Base-by-base conservation (phyloP, 2,113 vertebrate genomes). In the Emydura subglobosa region DNA sequence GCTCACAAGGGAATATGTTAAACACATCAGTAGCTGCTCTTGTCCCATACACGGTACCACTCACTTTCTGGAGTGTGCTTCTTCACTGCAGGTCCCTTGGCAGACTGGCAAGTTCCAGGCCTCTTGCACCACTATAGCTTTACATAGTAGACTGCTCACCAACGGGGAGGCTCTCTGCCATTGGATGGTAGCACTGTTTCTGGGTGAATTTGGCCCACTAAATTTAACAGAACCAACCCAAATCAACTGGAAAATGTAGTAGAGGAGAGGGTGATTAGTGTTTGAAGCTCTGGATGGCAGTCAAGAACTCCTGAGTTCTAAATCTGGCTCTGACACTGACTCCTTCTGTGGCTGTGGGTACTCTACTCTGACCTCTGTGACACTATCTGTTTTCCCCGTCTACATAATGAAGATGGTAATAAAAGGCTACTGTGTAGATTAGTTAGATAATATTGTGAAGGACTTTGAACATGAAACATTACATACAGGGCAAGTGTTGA, bases 111-210 rank as follows among this genome's bases (percentile, higher is more conserved):
- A 76, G 51, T 22, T 22, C 39, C 13, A 47, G 42, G 86, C 25
- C 29, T 82, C 44, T 47, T 59, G 19, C 17, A 79, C 44, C 16
- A 21, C 9, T 74, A 42, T 24, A 54, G 42, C 47, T 39, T 14
- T 82, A 31, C 27, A 1, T 4, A 29, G 13, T 34, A 84, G 84
- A 81, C 31, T 42, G 3, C 34, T 27, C 79, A 13, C 47, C 31
- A 13, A 11, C 3, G 25, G 47, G 27, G 83, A 81, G 53, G 59
- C 34, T 91, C 59, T 53, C 59, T 86, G 79, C 11, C 85, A 34
- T 76, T 7, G 53, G 80, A 79, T 81, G 91, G 50, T 34, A 87
- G 68, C 86, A 83, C 72, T 47, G 76, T 78, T 27, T 94, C 85
- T 85, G 87, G 76, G 76, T 42, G 50, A 90, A 51, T 16, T 50